A percentile compares a stretch with the other conserved stretches of the same genome.
These are phyloP conservation scores for Seira sanloemensis DNA, from an alignment of 2,888 invertebrate genomes.

Conservation along the genomic window DNA sequence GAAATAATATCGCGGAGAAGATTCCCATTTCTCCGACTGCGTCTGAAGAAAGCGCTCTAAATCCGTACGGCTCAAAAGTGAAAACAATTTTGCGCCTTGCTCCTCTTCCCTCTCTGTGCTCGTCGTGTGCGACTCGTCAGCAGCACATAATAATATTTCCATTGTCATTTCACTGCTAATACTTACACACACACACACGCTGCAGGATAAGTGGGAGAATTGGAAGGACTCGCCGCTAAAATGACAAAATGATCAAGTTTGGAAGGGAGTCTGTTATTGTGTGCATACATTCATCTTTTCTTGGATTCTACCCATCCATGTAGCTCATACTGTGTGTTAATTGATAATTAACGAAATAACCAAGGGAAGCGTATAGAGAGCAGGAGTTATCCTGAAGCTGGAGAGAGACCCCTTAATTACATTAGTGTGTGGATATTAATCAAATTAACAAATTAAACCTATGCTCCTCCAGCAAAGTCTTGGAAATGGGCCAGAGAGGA, in stretches of 20 bases:
- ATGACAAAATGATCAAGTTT: constrained; percentile 59
- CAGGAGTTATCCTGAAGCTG: constrained; percentile 42
- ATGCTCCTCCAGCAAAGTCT: constrained; percentile 40
- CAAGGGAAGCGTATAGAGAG: constrained; percentile 27
- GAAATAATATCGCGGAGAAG: not conserved
- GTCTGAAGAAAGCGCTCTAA: not conserved
- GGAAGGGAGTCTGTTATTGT: constrained; percentile 13
- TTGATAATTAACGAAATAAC: constrained; percentile 66
- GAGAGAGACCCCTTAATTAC: constrained; percentile 60
- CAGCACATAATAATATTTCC: too few relatives aligned
- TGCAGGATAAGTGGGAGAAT: not conserved
- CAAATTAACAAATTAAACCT: constrained; percentile 66
- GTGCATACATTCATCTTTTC: not conserved
- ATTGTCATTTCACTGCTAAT: not conserved
- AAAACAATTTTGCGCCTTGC: too few relatives aligned
- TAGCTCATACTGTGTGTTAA: constrained; percentile 57
- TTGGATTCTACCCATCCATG: constrained; percentile 5
- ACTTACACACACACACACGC: not conserved
- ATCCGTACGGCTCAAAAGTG: too few relatives aligned
- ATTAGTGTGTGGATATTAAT: constrained; percentile 65
- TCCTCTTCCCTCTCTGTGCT: too few relatives aligned
- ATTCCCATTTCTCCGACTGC: not conserved
- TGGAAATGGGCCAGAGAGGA: constrained; percentile 55
- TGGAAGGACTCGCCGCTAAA: not conserved
- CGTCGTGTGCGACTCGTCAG: too few relatives aligned